Evolutionary conservation across 2,113 vertebrate genomes (phyloP).

Genomic region (Burhinus oedicnemus): DNA sequence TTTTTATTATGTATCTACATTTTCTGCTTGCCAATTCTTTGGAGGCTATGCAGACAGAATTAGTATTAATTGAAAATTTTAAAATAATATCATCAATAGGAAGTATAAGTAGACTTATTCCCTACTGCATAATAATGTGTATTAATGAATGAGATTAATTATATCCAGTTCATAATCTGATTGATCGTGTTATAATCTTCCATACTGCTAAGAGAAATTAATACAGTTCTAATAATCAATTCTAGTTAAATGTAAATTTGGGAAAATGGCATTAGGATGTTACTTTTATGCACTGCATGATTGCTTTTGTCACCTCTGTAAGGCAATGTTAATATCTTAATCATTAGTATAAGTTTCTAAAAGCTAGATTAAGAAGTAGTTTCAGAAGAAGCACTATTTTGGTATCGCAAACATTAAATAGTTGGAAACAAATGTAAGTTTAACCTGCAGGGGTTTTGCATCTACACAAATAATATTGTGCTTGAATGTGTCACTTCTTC

Average conservation of each 20-base stretch:
- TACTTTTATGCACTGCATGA: neutral
- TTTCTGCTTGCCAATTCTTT: neutral
- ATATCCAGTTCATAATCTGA: neutral
- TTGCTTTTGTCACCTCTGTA: conserved; percentile 11
- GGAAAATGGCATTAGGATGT: neutral
- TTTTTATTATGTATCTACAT: neutral
- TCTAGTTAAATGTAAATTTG: neutral
- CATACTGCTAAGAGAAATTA: neutral
- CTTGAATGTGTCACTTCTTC: neutral
- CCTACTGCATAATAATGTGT: neutral
- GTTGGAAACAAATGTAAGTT: neutral
- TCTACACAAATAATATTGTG: neutral
- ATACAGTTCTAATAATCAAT: neutral
- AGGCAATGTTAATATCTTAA: neutral
- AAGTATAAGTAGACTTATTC: neutral
- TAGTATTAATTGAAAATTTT: neutral
- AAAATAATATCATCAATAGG: neutral
- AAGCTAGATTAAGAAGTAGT: neutral
- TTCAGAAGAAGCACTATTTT: conserved; percentile 18
- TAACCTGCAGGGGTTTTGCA: neutral
- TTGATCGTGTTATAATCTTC: neutral
- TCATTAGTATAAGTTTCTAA: conserved; percentile 2
- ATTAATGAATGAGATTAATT: neutral
- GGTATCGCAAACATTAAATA: neutral
- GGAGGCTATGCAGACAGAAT: neutral